Conservation (phyloP, 2,113 vertebrate species). For the Plectropomus leopardus region DNA sequence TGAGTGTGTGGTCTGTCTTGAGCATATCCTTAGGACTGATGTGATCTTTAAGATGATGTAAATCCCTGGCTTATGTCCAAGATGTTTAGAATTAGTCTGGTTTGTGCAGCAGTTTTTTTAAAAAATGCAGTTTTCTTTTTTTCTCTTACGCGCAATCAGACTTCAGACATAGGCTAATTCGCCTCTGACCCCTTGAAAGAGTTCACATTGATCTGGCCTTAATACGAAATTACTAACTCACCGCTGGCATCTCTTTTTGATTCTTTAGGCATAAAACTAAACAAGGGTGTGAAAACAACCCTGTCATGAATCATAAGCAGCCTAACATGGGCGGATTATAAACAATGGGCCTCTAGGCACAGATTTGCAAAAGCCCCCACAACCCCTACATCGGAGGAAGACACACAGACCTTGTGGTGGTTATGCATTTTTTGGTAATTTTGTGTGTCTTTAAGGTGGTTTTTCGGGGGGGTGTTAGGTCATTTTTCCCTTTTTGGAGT, state of each 20-base stretch:
- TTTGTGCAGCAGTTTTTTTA: constrained; percentile 32
- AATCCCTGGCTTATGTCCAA: constrained; percentile 21
- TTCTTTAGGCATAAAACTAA: constrained; percentile 26
- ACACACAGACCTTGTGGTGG: no score
- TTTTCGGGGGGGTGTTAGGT: no score
- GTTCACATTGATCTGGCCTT: constrained; percentile 60
- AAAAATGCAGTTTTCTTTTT: constrained; percentile 58
- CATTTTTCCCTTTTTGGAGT: no score
- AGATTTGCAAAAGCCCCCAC: no score
- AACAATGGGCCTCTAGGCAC: no score
- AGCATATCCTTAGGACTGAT: constrained; percentile 44
- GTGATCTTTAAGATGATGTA: constrained; percentile 55
- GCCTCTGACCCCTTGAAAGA: constrained; percentile 29
- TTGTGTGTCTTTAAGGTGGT: no score
- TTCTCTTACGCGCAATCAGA: constrained; percentile 54
- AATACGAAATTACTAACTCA: constrained; percentile 65
- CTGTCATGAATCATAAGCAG: constrained; percentile 41
- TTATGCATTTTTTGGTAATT: no score
- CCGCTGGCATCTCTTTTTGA: constrained; percentile 20
- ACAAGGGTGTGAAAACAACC: constrained; percentile 17
- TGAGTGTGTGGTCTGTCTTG: constrained; percentile 18
- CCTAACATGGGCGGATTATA: not conserved
- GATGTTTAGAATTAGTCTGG: constrained; percentile 20
- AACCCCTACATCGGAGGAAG: no score
- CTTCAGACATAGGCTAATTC: constrained; percentile 49